These are phyloP conservation scores for Dasyurus viverrinus DNA, from an alignment of 2,113 vertebrate genomes.

Conservation along the genomic window DNA sequence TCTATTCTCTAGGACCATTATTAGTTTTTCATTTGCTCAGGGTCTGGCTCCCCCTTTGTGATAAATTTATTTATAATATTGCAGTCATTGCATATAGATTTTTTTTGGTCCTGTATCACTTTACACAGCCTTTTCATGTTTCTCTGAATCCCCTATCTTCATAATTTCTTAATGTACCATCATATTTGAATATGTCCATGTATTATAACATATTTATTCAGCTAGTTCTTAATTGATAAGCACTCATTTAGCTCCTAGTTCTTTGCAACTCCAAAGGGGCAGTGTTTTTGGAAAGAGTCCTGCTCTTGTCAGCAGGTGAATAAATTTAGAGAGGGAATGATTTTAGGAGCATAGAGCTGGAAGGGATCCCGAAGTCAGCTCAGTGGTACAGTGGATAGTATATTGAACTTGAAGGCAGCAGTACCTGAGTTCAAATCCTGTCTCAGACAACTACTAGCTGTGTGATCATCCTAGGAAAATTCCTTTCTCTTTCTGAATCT, in stretches of 20 bases:
- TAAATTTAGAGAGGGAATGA: background rate
- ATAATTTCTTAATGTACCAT: background rate
- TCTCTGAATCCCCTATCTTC: background rate
- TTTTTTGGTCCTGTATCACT: background rate
- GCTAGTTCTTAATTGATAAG: background rate
- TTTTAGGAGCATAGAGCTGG: background rate
- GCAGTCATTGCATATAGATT: background rate
- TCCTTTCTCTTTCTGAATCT: background rate
- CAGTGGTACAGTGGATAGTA: background rate
- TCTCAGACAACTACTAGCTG: background rate
- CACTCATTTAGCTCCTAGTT: background rate
- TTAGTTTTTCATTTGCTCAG: background rate
- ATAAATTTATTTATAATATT: background rate
- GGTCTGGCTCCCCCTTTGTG: background rate
- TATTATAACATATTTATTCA: background rate
- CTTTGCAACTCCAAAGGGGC: background rate
- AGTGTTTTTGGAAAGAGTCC: background rate
- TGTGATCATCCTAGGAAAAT: background rate
- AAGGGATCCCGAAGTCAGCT: background rate
- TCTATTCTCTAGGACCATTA: background rate
- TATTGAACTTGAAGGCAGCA: background rate
- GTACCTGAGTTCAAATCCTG: background rate
- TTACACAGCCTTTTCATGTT: background rate
- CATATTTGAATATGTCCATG: background rate
- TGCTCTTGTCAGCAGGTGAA: background rate